A percentile compares a stretch with the other conserved stretches of the same genome.
Evolutionary conservation across 2,797 vertebrate species (phyloP).

Genomic region (Neopelma chrysocephalum): DNA sequence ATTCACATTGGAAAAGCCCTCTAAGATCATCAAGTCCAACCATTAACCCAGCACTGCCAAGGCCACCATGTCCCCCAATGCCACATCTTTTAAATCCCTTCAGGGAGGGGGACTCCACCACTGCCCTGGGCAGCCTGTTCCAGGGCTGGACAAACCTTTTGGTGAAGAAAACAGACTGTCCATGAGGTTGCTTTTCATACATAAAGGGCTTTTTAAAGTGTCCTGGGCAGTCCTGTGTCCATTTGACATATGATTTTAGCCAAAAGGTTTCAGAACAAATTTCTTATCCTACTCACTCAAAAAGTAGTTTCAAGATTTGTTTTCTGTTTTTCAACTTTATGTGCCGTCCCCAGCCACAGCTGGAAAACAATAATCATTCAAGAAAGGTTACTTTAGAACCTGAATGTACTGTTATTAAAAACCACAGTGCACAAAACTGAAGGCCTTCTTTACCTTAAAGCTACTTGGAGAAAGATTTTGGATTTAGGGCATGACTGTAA

Average conservation of each 20-base stretch:
- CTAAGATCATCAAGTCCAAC: background rate
- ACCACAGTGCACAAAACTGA: background rate
- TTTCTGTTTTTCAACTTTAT: background rate
- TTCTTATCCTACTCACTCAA: background rate
- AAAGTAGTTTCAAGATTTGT: background rate
- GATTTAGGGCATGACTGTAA: background rate
- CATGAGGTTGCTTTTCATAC: background rate
- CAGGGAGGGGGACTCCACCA: background rate
- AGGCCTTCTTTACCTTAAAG: background rate
- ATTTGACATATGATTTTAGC: background rate
- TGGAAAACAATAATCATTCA: background rate
- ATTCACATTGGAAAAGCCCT: background rate
- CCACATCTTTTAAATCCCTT: background rate
- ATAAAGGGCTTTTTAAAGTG: background rate
- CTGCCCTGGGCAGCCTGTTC: background rate
- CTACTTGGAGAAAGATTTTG: background rate
- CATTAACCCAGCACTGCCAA: background rate
- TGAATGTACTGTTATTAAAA: background rate
- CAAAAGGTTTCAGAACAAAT: background rate
- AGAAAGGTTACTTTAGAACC: background rate
- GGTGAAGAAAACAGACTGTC: background rate
- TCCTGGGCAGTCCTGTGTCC: background rate
- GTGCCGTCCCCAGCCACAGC: rapidly evolving
- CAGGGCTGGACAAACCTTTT: background rate
- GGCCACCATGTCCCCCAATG: background rate